Percentiles rank a stretch among this genome's conserved stretches.
phyloP scores from a whole-genome alignment of 2,888 invertebrate species.

The Thereva unica region DNA sequence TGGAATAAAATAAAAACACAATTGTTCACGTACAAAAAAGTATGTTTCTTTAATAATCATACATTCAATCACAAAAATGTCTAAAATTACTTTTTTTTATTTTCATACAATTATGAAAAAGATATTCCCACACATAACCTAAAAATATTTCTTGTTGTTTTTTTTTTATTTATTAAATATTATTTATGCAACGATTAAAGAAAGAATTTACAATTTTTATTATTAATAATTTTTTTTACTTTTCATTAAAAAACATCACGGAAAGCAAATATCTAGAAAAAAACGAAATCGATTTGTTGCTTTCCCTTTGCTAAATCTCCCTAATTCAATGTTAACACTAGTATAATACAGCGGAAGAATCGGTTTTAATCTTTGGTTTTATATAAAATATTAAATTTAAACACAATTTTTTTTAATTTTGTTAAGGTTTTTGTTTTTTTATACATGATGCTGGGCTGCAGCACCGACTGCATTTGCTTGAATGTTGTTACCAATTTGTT shows the following conservation, averaged over 20 bases:
- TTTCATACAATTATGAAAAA: background rate
- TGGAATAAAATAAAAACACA: too few relatives aligned
- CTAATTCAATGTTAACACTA: too few relatives aligned
- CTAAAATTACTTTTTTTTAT: conserved; percentile 16
- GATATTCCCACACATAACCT: too few relatives aligned
- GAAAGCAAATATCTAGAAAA: background rate
- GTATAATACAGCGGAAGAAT: too few relatives aligned
- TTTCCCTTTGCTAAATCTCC: too few relatives aligned
- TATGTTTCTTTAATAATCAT: conserved; percentile 19
- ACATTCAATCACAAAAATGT: conserved; percentile 30
- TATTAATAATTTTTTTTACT: background rate
- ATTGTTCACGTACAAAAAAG: conserved; percentile 17
- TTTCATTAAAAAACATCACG: background rate
- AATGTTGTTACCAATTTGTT: conserved; percentile 54
- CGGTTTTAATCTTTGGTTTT: too few relatives aligned
- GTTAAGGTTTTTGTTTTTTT: conserved; percentile 29
- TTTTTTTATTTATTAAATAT: too few relatives aligned
- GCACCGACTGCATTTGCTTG: conserved; percentile 44
- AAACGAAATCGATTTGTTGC: background rate
- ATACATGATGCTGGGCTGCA: conserved; percentile 45
- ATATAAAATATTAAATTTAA: too few relatives aligned
- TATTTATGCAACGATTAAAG: background rate
- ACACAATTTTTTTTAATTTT: too few relatives aligned
- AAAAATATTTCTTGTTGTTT: too few relatives aligned
- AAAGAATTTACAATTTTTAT: background rate